Evolutionary conservation across 2,113 vertebrate species (phyloP).

Genomic region (Odontophorus gujanensis): DNA sequence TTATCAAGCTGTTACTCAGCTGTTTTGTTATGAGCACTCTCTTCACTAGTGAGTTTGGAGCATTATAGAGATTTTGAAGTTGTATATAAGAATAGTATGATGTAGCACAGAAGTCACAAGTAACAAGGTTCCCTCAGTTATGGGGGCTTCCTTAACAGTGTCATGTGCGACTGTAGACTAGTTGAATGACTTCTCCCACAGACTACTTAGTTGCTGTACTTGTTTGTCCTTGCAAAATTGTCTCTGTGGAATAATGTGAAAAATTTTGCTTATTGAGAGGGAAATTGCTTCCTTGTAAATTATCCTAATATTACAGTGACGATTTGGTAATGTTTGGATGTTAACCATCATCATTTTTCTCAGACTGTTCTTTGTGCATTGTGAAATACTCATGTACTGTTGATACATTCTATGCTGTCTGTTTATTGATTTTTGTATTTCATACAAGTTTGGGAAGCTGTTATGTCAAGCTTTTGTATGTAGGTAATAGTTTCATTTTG

Average conservation of each 20-base stretch:
- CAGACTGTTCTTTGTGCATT: not conserved
- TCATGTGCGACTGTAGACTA: too few species aligned
- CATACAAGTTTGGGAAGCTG: not conserved
- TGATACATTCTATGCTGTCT: fast-evolving
- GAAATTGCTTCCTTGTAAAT: not conserved
- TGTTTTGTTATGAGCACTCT: not conserved
- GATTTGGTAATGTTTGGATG: not conserved
- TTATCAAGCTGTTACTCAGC: not conserved
- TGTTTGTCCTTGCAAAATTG: fast-evolving
- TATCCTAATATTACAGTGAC: not conserved
- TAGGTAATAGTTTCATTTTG: not conserved
- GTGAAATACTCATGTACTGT: not conserved
- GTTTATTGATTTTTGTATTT: not conserved
- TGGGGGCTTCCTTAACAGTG: not conserved
- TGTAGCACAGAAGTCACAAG: not conserved
- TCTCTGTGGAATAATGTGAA: not conserved
- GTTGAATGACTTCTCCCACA: not conserved
- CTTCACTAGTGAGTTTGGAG: not conserved
- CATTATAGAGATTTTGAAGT: not conserved
- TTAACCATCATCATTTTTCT: not conserved
- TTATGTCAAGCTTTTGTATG: fast-evolving
- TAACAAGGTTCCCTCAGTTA: not conserved
- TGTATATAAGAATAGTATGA: not conserved
- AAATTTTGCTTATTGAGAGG: fast-evolving
- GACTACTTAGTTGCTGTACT: not conserved